Evolutionary conservation across 2,888 invertebrate genomes (phyloP).

Genomic region (Pheosia gnoma): DNA sequence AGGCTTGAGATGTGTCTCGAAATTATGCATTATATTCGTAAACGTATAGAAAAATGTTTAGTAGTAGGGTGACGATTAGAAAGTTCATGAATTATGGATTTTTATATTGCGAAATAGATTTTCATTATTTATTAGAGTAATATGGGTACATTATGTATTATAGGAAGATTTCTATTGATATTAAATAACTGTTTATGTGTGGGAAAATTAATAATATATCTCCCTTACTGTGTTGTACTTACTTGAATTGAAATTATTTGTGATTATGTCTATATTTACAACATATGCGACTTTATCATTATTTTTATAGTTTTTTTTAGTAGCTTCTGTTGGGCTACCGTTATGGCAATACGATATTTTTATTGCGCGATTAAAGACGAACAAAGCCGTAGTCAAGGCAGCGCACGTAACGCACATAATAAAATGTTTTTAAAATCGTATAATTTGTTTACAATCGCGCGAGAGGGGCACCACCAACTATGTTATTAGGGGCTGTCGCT

Average conservation of each 20-base stretch:
- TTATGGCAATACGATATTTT: conserved; percentile 24
- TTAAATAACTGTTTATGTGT: too few species aligned
- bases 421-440: conserved; percentile 15
- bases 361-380: conserved; percentile 20
- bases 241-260: too few species aligned
- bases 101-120: not conserved
- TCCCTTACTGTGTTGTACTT: too few species aligned
- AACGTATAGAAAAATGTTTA: conserved; percentile 1
- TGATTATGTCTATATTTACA: too few species aligned
- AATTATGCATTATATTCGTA: conserved; percentile 7
- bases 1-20: conserved; percentile 38
- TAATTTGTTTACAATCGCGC: conserved; percentile 38
- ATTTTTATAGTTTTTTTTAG: too few species aligned
- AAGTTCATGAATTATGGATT: conserved; percentile 6
- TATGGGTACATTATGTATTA: too few species aligned
- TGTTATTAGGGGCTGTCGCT: not conserved
- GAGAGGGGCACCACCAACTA: not conserved
- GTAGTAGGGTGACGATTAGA: conserved; percentile 44
- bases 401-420: conserved; percentile 21
- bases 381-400: conserved; percentile 21
- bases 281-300: too few species aligned
- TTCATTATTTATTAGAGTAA: not conserved
- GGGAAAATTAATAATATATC: too few species aligned
- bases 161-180: too few species aligned
- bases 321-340: not conserved